Percentiles rank a stretch among this genome's conserved stretches.
Evolutionary conservation across 2,113 vertebrate species (phyloP).

Genomic region (Grammomys surdaster): DNA sequence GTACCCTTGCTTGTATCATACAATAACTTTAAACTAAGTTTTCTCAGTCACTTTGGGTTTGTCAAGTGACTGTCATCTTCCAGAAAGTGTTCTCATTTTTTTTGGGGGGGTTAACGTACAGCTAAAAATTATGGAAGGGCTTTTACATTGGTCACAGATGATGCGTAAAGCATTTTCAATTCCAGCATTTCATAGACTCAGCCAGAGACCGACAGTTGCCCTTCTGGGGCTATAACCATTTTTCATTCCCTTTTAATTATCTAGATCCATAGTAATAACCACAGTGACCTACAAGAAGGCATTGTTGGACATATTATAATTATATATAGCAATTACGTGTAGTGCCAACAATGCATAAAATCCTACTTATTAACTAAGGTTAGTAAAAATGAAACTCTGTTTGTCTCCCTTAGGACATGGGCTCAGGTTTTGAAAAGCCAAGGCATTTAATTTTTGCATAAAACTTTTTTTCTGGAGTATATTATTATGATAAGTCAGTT

Average conservation of each 20-base stretch:
- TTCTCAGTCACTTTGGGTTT: slow-evolving; percentile 31
- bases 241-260: slow-evolving; percentile 81
- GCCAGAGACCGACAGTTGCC: slow-evolving; percentile 60
- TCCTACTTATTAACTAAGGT: slow-evolving; percentile 54
- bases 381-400: slow-evolving; percentile 57
- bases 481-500: slow-evolving; percentile 53
- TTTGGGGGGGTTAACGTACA: slow-evolving; percentile 38
- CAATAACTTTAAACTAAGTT: slow-evolving; percentile 41
- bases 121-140: slow-evolving; percentile 65
- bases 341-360: slow-evolving; percentile 72
- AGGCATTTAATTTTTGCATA: slow-evolving; percentile 49
- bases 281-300: slow-evolving; percentile 77
- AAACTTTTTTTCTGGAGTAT: slow-evolving; percentile 57
- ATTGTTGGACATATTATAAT: slow-evolving; percentile 74
- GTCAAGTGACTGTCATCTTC: slow-evolving; percentile 56
- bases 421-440: slow-evolving; percentile 54
- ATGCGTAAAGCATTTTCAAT: slow-evolving; percentile 69
- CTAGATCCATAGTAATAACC: slow-evolving; percentile 74
- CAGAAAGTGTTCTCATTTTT: slow-evolving; percentile 44
- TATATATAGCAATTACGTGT: slow-evolving; percentile 73
- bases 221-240: slow-evolving; percentile 69
- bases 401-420: slow-evolving; percentile 51
- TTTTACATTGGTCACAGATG: slow-evolving; percentile 68
- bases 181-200: slow-evolving; percentile 59
- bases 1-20: slow-evolving; percentile 7